Base-by-base conservation (phyloP, 2,797 vertebrate species). In the Micrastur ruficollis region DNA sequence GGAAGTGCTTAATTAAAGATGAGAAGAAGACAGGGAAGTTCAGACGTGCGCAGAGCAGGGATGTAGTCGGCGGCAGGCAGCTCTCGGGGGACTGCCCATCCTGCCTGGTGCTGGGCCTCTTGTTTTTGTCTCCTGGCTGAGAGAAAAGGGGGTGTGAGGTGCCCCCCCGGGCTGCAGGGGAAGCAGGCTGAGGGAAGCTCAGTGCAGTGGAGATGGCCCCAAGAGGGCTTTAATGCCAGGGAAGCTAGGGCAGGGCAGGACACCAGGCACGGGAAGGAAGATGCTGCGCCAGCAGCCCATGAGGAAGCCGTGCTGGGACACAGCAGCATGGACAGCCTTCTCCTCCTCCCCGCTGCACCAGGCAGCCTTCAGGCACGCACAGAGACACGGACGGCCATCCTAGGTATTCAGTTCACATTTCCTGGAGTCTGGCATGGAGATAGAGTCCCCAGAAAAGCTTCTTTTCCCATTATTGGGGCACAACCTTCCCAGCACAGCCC, bases 1-100 rank as follows among this genome's bases (percentile, higher is more conserved):
- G 44, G 86, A 96, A 89, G 62, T 68, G 74, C 87, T 95, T 92
- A 94, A 96, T 96, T 95, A 97, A 95, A 93, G 96, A 95, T 86
- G 80, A 95, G 91, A 86, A 89, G 85, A 26, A 21, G 31, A 36
- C 81, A 34, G 86, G 70, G 44, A 96, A 71, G 91, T 95, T 90
- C 66, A 78, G 75, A 47, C 1, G 6, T 9, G 74, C 0, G 1
- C 76, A 56, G 89, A 86, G 78, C 52, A 3, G 74, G 90, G 63
- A 87, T 0, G 1, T 8, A 56, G 65, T 6, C 0, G 4, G 53
- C 4, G 3, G 58, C 61, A 59, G 58, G 68, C 52, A 70, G 86
- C 84, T 68, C 10, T 14, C 0, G 0, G n/a, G 66, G 36, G 22
- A 6, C 58, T 66, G 65, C 68, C 34, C 38, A 27, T 44, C 72